A percentile compares a stretch with the other conserved stretches of the same genome.
Conservation (phyloP, 2,113 vertebrate genomes). For the Elephantulus edwardii region DNA sequence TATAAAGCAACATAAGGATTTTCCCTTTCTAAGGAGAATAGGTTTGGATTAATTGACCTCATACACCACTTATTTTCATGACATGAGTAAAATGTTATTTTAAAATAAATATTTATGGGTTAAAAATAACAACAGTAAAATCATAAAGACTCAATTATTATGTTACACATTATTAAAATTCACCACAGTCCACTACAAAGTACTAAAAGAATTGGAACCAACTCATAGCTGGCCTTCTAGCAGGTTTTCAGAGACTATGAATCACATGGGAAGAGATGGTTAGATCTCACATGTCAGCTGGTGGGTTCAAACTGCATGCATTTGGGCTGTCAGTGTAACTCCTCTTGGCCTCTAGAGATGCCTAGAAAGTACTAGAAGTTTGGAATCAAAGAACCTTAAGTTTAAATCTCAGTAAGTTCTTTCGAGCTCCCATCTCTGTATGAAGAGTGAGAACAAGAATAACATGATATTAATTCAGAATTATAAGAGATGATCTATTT, state of each 20-base stretch:
- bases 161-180: background rate
- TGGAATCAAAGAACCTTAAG: background rate
- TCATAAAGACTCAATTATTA: slow-evolving; percentile 20
- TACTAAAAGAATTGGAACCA: too few species aligned
- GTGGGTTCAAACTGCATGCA: too few species aligned
- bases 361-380: background rate
- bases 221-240: too few species aligned
- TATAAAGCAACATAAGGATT: background rate
- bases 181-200: background rate
- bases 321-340: too few species aligned
- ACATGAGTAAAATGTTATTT: slow-evolving; percentile 1
- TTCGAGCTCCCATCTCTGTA: background rate
- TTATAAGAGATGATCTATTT: background rate
- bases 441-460: background rate
- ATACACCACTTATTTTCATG: slow-evolving; percentile 31
- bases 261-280: too few species aligned
- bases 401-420: background rate
- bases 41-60: slow-evolving; percentile 10
- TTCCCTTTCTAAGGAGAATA: background rate
- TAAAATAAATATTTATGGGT: slow-evolving; percentile 32
- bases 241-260: too few species aligned
- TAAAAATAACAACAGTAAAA: slow-evolving; percentile 43
- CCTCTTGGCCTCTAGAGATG: too few species aligned
- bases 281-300: too few species aligned
- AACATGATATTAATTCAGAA: too few species aligned